Evolutionary conservation across 2,797 vertebrate genomes (phyloP).

Genomic region (Gallinago solitaria): DNA sequence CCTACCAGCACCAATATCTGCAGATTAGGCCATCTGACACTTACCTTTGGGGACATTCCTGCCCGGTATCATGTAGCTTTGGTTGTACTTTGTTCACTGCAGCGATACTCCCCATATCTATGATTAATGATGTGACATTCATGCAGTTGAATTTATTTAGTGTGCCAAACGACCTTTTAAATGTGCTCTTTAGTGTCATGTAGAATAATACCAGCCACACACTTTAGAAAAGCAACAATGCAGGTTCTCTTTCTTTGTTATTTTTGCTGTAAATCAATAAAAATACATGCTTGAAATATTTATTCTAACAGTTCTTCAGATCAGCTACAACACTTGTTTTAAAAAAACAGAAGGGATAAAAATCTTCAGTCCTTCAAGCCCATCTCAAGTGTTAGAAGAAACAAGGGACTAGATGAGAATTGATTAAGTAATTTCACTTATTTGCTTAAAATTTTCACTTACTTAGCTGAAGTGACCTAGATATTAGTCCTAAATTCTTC

Average conservation of each 20-base stretch:
- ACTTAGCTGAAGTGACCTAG: background rate
- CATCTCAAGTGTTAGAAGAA: background rate
- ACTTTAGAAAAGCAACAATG: background rate
- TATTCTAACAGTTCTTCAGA: background rate
- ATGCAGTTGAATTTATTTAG: background rate
- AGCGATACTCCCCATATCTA: fast-evolving
- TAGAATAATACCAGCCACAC: background rate
- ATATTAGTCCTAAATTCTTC: background rate
- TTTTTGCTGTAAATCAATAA: background rate
- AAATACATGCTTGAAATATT: background rate
- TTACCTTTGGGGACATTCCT: background rate
- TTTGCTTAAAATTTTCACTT: background rate
- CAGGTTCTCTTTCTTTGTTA: background rate
- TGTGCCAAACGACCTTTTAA: conserved; percentile 3
- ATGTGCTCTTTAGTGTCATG: background rate
- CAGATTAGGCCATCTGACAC: background rate
- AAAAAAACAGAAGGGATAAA: background rate
- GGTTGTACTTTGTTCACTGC: fast-evolving
- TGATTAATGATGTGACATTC: background rate
- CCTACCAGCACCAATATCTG: background rate
- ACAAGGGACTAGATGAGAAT: background rate
- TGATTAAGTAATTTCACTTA: background rate
- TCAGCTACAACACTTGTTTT: background rate
- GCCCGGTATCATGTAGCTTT: background rate
- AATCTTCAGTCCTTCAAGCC: background rate